A percentile compares a stretch with the other conserved stretches of the same genome.
phyloP scores from a whole-genome alignment of 92 coral and sea anemone genomes.

The Heliopora coerulea region DNA sequence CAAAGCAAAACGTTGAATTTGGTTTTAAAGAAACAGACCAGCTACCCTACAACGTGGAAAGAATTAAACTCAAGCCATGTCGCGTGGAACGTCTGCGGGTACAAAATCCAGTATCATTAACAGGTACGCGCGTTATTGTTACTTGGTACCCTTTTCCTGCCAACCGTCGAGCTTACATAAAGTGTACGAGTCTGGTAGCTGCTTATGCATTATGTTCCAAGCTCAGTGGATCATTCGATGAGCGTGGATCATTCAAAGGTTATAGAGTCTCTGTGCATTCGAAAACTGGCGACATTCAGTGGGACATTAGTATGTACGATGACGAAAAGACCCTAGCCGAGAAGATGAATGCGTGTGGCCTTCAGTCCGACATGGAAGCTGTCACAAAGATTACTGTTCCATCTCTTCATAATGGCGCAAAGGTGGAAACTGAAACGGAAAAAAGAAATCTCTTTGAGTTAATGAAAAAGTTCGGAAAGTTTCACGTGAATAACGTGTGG shows the following conservation, averaged over 20 bases:
- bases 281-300: neutral
- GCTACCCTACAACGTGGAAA: slow-evolving; percentile 4
- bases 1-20: neutral
- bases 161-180: slow-evolving; percentile 12
- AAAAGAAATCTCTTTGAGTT: neutral
- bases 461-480: neutral
- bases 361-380: too few species aligned
- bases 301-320: too few species aligned
- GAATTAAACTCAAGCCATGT: neutral
- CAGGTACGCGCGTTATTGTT: neutral
- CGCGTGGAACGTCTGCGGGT: slow-evolving; percentile 7
- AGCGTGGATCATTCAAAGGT: too few species aligned
- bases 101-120: neutral
- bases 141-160: slow-evolving; percentile 30
- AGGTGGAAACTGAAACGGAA: slow-evolving; percentile 1
- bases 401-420: neutral
- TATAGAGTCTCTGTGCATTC: neutral
- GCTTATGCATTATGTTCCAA: too few species aligned
- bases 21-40: neutral
- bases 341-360: slow-evolving; percentile 19
- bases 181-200: neutral
- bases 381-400: slow-evolving; percentile 21
- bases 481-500: neutral
- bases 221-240: neutral
- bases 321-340: too few species aligned